Conservation (phyloP, 1,140 invertebrate species). For the Bombus vancouverensis region DNA sequence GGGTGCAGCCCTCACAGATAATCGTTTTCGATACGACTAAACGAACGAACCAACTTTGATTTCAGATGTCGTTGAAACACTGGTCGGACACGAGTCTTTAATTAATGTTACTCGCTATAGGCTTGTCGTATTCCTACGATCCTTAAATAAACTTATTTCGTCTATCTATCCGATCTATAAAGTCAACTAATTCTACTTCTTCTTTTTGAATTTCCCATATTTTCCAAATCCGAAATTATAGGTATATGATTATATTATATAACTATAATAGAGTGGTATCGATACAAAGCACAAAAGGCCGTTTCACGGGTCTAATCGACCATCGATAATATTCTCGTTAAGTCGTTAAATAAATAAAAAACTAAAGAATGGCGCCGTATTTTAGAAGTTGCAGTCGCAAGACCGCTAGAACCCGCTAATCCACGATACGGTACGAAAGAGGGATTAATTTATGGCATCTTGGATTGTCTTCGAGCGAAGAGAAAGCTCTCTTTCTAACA, state of each 20-base stretch:
- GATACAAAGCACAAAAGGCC: background rate
- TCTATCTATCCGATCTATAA: no score
- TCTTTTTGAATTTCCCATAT: no score
- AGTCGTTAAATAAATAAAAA: no score
- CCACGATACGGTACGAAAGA: background rate
- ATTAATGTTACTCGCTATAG: no score
- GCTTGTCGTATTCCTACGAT: no score
- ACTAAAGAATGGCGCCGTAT: background rate
- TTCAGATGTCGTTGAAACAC: background rate
- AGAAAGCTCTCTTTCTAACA: background rate
- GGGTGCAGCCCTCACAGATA: background rate
- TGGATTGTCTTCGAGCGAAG: background rate
- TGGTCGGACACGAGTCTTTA: no score
- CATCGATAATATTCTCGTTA: background rate
- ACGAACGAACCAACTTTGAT: background rate
- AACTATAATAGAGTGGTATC: no score
- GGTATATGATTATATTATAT: no score
- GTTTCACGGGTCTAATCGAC: background rate
- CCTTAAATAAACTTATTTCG: no score
- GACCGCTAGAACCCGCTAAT: background rate
- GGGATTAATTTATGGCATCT: background rate
- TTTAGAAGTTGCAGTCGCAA: background rate
- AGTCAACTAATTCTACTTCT: no score
- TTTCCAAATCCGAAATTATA: no score
- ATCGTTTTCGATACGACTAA: background rate